phyloP scores from a whole-genome alignment of 92 coral and sea anemone species.

The Parazoanthus swiftii region DNA sequence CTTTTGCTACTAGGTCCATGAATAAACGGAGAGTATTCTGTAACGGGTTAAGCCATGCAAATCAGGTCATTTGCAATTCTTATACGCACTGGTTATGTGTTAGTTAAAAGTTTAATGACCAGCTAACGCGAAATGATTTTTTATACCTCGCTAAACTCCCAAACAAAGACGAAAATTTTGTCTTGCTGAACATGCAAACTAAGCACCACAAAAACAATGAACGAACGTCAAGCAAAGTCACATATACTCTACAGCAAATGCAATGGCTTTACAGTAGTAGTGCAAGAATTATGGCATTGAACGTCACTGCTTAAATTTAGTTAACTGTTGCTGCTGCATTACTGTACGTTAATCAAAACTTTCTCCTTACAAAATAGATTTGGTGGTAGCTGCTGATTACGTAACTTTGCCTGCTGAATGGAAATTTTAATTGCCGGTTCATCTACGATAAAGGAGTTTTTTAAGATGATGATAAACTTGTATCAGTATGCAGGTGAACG shows the following conservation, averaged over 20 bases:
- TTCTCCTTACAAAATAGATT: not conserved
- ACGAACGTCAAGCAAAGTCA: not conserved
- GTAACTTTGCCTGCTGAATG: not conserved
- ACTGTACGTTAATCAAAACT: too few relatives aligned
- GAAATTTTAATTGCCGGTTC: not conserved
- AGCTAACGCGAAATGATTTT: not conserved
- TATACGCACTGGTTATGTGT: not conserved
- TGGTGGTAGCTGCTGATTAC: not conserved
- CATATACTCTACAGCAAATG: not conserved
- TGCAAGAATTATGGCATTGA: too few relatives aligned
- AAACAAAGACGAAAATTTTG: too few relatives aligned
- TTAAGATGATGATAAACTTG: not conserved
- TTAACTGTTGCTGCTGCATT: too few relatives aligned
- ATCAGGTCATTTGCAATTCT: constrained; percentile 5
- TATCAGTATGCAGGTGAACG: too few relatives aligned
- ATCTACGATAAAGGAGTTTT: not conserved
- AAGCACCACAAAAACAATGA: too few relatives aligned
- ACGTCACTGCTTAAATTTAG: too few relatives aligned
- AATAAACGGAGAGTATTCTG: constrained; percentile 41
- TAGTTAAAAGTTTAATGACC: too few relatives aligned
- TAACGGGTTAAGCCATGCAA: constrained; percentile 24
- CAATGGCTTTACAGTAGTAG: not conserved
- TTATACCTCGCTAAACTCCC: not conserved
- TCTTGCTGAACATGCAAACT: not conserved
- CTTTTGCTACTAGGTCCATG: constrained; percentile 33